phyloP scores from a whole-genome alignment of 2,888 invertebrate genomes.

The Drosophila koepferae region DNA sequence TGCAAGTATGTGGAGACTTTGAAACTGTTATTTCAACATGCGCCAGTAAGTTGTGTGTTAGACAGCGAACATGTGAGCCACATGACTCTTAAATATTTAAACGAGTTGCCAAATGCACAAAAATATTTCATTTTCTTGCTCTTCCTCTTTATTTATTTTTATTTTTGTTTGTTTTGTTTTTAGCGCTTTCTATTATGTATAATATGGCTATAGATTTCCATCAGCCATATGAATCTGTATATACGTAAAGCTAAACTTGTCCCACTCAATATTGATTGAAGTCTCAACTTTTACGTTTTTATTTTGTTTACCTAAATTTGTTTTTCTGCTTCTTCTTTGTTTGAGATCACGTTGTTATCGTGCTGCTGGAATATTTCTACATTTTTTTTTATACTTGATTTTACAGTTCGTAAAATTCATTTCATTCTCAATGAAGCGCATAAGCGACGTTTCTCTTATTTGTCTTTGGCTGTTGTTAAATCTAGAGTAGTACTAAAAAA shows the following conservation, averaged over 20 bases:
- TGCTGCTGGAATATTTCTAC: not conserved
- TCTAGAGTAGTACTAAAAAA: constrained; percentile 1
- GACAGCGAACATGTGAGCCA: constrained; percentile 23
- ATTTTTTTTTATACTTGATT: not conserved
- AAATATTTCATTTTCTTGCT: not conserved
- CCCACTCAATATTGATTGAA: not conserved
- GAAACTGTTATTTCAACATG: constrained; percentile 39
- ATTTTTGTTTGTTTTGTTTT: not conserved
- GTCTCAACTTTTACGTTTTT: not conserved
- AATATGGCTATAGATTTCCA: not conserved
- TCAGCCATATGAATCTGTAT: not conserved
- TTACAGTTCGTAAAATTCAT: constrained; percentile 10
- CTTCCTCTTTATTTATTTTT: not conserved
- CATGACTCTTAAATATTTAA: constrained; percentile 28
- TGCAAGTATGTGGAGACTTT: constrained; percentile 53
- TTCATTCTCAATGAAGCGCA: constrained; percentile 1
- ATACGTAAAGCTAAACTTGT: not conserved
- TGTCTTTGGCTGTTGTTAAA: not conserved
- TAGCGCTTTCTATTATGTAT: not conserved
- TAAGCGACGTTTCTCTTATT: constrained; percentile 1
- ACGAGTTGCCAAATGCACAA: constrained; percentile 5
- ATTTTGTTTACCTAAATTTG: constrained; percentile 6
- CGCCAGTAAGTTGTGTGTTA: constrained; percentile 25
- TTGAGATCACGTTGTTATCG: not conserved
- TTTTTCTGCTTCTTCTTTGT: not conserved